A percentile compares a stretch with the other conserved stretches of the same genome.
Conservation (phyloP, 2,888 invertebrate species). For the Charanyca ferruginea region DNA sequence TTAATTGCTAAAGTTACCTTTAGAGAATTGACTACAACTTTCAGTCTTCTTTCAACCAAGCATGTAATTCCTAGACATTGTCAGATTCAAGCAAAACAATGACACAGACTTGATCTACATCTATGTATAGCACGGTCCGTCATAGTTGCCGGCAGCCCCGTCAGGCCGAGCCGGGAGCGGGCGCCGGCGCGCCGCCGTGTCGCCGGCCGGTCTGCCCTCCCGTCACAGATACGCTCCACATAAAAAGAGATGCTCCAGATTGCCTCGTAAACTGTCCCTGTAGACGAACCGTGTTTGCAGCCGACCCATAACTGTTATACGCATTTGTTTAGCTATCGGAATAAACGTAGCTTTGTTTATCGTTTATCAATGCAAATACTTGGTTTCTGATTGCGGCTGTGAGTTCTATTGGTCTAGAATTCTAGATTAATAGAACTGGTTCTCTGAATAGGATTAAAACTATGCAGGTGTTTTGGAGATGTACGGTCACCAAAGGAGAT, state of each 20-base stretch:
- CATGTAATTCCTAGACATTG: neutral
- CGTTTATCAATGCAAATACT: slow-evolving; percentile 14
- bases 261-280: slow-evolving; percentile 78
- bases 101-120: slow-evolving; percentile 28
- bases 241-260: slow-evolving; percentile 81
- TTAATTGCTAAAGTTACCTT: too few species aligned
- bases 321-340: slow-evolving; percentile 43
- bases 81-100: slow-evolving; percentile 1
- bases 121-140: slow-evolving; percentile 3
- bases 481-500: too few species aligned
- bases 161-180: slow-evolving; percentile 34
- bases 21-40: neutral
- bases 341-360: slow-evolving; percentile 11
- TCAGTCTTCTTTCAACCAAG: neutral
- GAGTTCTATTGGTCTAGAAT: neutral
- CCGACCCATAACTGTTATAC: slow-evolving; percentile 45
- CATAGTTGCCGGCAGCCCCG: slow-evolving; percentile 48
- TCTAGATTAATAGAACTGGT: neutral
- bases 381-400: slow-evolving; percentile 13
- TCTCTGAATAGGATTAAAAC: neutral
- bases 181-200: slow-evolving; percentile 75
- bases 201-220: slow-evolving; percentile 83
- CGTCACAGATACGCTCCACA: slow-evolving; percentile 69
- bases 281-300: slow-evolving; percentile 53
- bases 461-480: too few species aligned